Percentiles rank a stretch among this genome's conserved stretches.
These are phyloP conservation scores for Brachionichthys hirsutus DNA, from an alignment of 2,113 vertebrate genomes.

Conservation along the genomic window DNA sequence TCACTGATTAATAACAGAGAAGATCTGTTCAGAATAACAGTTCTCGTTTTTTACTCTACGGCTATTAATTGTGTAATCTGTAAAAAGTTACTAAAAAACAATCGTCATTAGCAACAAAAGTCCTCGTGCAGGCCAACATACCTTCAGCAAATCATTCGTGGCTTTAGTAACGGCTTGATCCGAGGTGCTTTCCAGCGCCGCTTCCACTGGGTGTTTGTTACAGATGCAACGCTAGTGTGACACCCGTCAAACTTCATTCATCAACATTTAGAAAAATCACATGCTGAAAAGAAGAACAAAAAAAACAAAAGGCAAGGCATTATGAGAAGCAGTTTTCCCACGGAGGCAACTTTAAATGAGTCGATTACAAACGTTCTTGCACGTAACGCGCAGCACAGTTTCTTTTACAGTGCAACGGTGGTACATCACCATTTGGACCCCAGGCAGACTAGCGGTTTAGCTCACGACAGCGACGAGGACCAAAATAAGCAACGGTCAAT, in stretches of 20 bases:
- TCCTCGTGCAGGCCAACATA: constrained; percentile 47
- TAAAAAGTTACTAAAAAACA: background rate
- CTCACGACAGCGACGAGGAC: too few species aligned
- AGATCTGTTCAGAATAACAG: background rate
- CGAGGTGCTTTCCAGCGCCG: constrained; percentile 46
- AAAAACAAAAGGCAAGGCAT: background rate
- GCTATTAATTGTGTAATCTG: too few species aligned
- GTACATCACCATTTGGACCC: too few species aligned
- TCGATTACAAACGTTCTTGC: background rate
- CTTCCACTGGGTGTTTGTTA: constrained; percentile 38
- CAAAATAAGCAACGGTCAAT: background rate
- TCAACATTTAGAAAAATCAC: constrained; percentile 68
- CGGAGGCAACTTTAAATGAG: background rate
- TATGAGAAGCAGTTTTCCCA: background rate
- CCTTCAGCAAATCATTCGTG: constrained; percentile 58
- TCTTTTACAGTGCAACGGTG: background rate
- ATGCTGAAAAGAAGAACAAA: constrained; percentile 61
- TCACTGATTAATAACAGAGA: background rate
- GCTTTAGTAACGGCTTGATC: constrained; percentile 46
- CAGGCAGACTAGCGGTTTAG: background rate
- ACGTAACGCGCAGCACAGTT: too few species aligned
- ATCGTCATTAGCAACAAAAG: too few species aligned
- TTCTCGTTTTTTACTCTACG: background rate
- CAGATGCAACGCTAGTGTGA: constrained; percentile 40
- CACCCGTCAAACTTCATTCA: constrained; percentile 54